Conservation (phyloP, 2,113 vertebrate genomes). For the Copsychus sechellarum region DNA sequence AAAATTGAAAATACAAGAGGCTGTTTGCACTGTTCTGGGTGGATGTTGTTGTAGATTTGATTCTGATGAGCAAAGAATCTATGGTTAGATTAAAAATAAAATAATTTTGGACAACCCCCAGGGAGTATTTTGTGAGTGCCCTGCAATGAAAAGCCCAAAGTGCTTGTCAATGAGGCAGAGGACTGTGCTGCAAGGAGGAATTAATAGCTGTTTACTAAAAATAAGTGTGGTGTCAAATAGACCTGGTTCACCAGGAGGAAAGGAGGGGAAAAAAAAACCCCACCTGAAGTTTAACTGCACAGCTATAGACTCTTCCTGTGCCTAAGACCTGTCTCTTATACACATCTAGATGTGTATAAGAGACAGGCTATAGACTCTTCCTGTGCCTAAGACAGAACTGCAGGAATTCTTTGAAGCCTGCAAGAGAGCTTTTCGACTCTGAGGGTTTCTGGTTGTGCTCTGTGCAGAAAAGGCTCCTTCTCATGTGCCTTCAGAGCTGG, state of each 20-base stretch:
- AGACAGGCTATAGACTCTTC: neutral
- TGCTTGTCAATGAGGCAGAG: neutral
- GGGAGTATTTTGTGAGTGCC: neutral
- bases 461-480: neutral
- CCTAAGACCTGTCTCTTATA: no score
- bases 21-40: neutral
- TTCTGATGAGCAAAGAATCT: neutral
- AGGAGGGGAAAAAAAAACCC: accelerated
- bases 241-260: neutral
- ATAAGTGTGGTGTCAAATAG: neutral
- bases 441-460: neutral
- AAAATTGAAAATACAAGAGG: neutral
- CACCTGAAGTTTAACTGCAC: neutral
- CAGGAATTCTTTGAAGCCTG: neutral
- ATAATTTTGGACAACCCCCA: neutral
- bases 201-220: neutral
- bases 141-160: neutral
- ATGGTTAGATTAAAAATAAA: neutral
- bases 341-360: no score
- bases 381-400: neutral
- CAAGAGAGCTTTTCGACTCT: neutral
- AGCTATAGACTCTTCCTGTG: neutral
- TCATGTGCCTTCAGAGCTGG: neutral
- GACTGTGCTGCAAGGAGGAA: neutral
- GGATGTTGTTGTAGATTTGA: neutral